These are phyloP conservation scores for Coregonus suidteri DNA, from an alignment of 2,797 vertebrate species.

Conservation along the genomic window DNA sequence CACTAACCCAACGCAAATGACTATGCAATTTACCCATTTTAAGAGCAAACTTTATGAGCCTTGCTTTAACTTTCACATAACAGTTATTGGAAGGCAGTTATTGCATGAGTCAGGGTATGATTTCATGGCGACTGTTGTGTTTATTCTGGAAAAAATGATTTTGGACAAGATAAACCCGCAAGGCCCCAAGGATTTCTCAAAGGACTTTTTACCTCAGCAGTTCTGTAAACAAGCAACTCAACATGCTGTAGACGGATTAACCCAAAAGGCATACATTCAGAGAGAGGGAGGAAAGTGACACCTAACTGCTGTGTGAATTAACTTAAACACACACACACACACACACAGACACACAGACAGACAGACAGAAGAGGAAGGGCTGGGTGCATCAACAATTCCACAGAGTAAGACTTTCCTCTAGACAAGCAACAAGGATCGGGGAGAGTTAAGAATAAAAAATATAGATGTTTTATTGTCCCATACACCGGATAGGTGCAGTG, in stretches of 20 bases:
- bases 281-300: neutral
- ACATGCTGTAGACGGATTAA: neutral
- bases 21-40: neutral
- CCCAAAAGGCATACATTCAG: neutral
- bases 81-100: constrained; percentile 3
- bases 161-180: neutral
- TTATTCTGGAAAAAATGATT: neutral
- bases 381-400: neutral
- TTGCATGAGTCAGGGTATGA: constrained; percentile 3
- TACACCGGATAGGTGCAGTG: no score
- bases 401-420: neutral
- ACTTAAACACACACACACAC: neutral
- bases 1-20: neutral
- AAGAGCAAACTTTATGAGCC: neutral
- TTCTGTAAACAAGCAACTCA: neutral
- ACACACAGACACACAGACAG: neutral
- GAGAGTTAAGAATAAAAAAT: neutral
- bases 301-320: constrained; percentile 3
- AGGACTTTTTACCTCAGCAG: neutral
- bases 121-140: neutral
- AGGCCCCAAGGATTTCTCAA: neutral
- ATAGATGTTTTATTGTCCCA: neutral
- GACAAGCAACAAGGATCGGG: neutral
- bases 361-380: neutral
- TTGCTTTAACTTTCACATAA: constrained; percentile 5